Base-by-base conservation (phyloP, 2,797 vertebrate species). In the Knipowitschia caucasica region DNA sequence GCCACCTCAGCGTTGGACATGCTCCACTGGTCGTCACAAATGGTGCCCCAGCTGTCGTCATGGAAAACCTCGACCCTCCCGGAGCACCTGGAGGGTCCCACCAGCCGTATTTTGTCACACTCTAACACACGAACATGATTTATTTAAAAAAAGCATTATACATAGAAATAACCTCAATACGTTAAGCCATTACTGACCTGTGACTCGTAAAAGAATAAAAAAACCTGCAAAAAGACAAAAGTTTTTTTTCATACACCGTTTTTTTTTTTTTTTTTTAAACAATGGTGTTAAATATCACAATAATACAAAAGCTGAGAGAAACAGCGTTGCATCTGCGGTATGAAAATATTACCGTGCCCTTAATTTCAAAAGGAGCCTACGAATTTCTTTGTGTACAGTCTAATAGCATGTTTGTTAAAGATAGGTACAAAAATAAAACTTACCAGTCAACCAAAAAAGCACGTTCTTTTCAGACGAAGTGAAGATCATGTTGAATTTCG, bases 61-160 rank as follows among this genome's bases (percentile, higher is more conserved):
- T 81, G n/a, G 52, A 12, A 71, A 46, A 88, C 0, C 62, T 88
- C 85, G 58, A 88, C 60, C 64, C 85, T 72, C 9, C 86, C 86
- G 2, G 84, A 36, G 43, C 86, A 88, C 5, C 72, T 72, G 0
- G 66, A 65, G 4, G 67, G 62, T 23, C 86, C 86, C 0, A 59
- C 59, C 62, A 82, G 26, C 21, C 17, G 27, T 0, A 82, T 7
- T 44, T 73, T 73, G 0, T 59, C 47, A 73, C 78, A 83, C 58
- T 82, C 86, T 88, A 53, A 53, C 10, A n/a, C n/a, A n/a, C n/a
- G n/a, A n/a, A n/a, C n/a, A n/a, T n/a, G n/a, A n/a, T n/a, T n/a
- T n/a, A n/a, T n/a, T n/a, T n/a, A n/a, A n/a, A n/a, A n/a, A n/a
- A n/a, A n/a, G n/a, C n/a, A n/a, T n/a, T n/a, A n/a, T n/a, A n/a